A percentile compares a stretch with the other conserved stretches of the same genome.
Evolutionary conservation across 2,797 vertebrate genomes (phyloP).

Genomic region (Lepus townsendii): DNA sequence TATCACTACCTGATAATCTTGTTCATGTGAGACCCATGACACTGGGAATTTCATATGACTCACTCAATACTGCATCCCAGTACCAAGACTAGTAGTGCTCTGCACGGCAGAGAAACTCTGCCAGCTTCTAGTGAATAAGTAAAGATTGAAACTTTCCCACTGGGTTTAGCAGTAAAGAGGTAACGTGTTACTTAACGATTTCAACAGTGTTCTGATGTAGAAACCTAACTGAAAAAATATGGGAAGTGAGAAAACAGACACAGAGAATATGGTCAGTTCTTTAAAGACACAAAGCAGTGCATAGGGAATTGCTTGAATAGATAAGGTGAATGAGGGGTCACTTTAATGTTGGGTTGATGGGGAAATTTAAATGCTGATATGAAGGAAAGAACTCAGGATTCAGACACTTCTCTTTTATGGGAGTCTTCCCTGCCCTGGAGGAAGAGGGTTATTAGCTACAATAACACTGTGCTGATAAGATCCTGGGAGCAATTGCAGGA

Average conservation of each 20-base stretch:
- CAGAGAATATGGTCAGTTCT: neutral
- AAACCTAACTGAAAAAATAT: neutral
- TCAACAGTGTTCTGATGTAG: neutral
- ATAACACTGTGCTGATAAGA: too few species aligned
- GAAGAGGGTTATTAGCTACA: too few species aligned
- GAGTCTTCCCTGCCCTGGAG: too few species aligned
- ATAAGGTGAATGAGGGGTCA: neutral
- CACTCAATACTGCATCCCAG: neutral
- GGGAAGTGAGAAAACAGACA: neutral
- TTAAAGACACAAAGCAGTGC: neutral
- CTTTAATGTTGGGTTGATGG: neutral
- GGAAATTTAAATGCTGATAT: neutral
- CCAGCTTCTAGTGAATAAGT: neutral
- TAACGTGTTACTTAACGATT: neutral
- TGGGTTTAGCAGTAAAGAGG: conserved; percentile 15
- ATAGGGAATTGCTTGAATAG: neutral
- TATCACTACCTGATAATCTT: neutral
- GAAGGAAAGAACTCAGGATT: neutral
- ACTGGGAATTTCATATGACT: neutral
- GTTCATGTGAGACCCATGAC: neutral
- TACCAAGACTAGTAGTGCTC: neutral
- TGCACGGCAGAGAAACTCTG: neutral
- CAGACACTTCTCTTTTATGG: neutral
- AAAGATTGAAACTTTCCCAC: neutral
- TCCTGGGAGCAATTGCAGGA: too few species aligned